phyloP scores from a whole-genome alignment of 2,113 vertebrate genomes.

The Eolophus roseicapilla region DNA sequence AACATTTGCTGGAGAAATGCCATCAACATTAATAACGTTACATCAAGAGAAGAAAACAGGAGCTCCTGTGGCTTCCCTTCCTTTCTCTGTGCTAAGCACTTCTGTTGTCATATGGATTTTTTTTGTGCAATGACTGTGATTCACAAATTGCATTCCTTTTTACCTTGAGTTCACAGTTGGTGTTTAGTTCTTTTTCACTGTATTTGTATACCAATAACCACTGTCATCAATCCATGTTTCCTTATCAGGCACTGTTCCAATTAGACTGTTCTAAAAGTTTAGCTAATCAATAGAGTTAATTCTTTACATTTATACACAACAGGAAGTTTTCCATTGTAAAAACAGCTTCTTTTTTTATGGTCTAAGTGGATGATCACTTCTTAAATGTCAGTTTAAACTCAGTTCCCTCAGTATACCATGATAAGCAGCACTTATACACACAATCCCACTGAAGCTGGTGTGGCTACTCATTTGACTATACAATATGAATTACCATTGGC shows the following conservation, averaged over 20 bases:
- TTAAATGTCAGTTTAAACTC: not conserved
- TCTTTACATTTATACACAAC: not conserved
- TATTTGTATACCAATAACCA: not conserved
- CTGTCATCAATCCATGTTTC: not conserved
- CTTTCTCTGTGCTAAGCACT: not conserved
- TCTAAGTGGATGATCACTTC: not conserved
- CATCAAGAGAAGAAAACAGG: not conserved
- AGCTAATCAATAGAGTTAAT: conserved; percentile 18
- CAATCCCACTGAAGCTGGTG: not conserved
- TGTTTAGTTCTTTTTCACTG: not conserved
- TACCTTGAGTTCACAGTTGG: not conserved
- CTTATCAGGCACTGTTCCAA: not conserved
- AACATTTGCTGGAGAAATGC: conserved; percentile 22
- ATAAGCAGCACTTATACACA: not conserved
- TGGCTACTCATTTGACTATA: not conserved
- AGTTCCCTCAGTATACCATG: not conserved
- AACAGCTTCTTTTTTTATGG: not conserved
- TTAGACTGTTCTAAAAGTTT: not conserved
- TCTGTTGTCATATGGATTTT: not conserved
- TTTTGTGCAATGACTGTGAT: not conserved
- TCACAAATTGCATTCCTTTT: not conserved
- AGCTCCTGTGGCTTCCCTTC: not conserved
- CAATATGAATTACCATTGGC: not conserved
- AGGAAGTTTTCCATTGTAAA: not conserved
- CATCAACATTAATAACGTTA: not conserved